Percentiles rank a stretch among this genome's conserved stretches.
These are phyloP conservation scores for Dascillus cervinus DNA, from an alignment of 2,888 invertebrate species.

Conservation along the genomic window DNA sequence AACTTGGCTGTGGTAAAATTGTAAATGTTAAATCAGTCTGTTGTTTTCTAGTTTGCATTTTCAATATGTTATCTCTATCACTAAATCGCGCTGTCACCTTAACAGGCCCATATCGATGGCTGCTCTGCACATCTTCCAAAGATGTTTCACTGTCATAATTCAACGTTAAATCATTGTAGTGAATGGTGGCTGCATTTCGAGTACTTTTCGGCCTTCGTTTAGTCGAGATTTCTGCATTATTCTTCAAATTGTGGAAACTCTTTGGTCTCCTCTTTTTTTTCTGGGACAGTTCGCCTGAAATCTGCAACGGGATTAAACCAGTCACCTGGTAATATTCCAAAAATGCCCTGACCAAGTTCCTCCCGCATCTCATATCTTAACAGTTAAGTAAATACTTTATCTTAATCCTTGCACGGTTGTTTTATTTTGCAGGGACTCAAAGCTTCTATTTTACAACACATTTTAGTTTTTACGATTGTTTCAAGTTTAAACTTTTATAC, in stretches of 20 bases:
- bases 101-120: slow-evolving; percentile 29
- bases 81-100: slow-evolving; percentile 21
- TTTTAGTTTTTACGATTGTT: too few species aligned
- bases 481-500: too few species aligned
- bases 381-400: slow-evolving; percentile 34
- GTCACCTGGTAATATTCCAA: slow-evolving; percentile 74
- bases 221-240: slow-evolving; percentile 38
- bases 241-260: slow-evolving; percentile 26
- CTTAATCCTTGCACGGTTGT: too few species aligned
- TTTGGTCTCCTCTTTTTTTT: slow-evolving; percentile 28
- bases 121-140: slow-evolving; percentile 38
- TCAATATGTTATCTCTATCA: slow-evolving; percentile 20
- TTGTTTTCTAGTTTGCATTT: slow-evolving; percentile 12
- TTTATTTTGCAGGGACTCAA: too few species aligned
- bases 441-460: too few species aligned
- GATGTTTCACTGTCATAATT: slow-evolving; percentile 49
- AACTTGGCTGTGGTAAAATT: slow-evolving; percentile 52
- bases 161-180: slow-evolving; percentile 48
- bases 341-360: slow-evolving; percentile 68
- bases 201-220: slow-evolving; percentile 44
- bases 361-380: slow-evolving; percentile 67
- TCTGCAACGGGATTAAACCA: slow-evolving; percentile 54
- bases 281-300: slow-evolving; percentile 39
- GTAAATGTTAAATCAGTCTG: slow-evolving; percentile 35
- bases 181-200: slow-evolving; percentile 45